phyloP scores from a whole-genome alignment of 2,113 vertebrate species.

The Garra rufa region DNA sequence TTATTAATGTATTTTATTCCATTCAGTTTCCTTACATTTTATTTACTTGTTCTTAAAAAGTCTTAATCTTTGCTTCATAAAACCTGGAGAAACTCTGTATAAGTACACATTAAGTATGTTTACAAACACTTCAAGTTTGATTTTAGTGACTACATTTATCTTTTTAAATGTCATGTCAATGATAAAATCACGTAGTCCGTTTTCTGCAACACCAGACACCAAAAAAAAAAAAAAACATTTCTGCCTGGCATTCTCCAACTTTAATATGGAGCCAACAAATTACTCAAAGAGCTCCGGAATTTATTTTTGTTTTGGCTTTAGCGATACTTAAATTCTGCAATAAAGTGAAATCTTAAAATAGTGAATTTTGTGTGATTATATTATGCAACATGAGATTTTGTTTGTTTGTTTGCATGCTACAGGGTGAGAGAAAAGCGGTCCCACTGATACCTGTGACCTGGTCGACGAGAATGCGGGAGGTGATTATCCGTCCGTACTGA shows the following conservation, averaged over 20 bases:
- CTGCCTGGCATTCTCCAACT: background rate
- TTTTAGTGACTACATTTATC: background rate
- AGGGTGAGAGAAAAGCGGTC: slow-evolving; percentile 62
- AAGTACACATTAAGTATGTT: background rate
- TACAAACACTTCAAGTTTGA: background rate
- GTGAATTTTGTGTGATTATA: background rate
- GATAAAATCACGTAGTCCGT: background rate
- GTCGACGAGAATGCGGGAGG: slow-evolving; percentile 99
- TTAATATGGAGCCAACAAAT: background rate
- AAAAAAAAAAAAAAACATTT: no score
- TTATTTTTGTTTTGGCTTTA: background rate
- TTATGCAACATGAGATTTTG: background rate
- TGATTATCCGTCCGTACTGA: slow-evolving; percentile 99
- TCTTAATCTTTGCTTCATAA: no score
- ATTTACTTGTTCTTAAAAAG: no score
- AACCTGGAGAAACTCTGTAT: no score
- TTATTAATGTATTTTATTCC: no score
- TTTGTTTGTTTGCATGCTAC: background rate
- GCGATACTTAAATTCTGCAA: background rate
- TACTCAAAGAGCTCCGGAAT: background rate
- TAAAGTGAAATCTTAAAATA: background rate
- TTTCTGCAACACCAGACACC: background rate
- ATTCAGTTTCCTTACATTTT: no score
- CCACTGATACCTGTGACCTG: slow-evolving; percentile 97
- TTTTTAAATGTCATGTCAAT: background rate